Evolutionary conservation across 2,888 invertebrate species (phyloP), one percentile per base, ranked within the genome.

Genomic region (Rutpela maculata): DNA sequence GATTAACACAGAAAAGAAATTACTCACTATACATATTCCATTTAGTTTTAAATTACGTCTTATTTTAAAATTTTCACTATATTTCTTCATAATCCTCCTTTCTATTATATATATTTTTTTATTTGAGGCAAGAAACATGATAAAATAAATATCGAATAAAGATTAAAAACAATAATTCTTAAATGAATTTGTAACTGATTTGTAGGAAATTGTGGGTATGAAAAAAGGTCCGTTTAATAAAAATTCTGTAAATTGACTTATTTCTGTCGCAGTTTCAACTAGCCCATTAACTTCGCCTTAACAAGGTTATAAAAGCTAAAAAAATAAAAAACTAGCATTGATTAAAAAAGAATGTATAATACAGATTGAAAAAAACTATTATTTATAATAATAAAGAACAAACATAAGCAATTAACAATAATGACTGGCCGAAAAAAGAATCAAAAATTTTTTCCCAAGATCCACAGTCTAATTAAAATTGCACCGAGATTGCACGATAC

Each of bases 241-340:
- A 62, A 72, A 70, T 79, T 74, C 73, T 78, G 85, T 85, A 85
- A 87, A 86, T 87, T 86, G 87, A 86, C 87, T 84, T 84, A 80
- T 80, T 81, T 81, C 81, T 83, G 82, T 83, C 83, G 82, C 82
- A 83, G 83, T 73, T 56, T 57, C 68, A 74, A 78, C 76, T 71
- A 76, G 82, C 83, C 80, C 83, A 82, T 84, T 81, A 83, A 84
- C 86, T 86, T 84, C 85, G 84, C 85, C 81, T 80, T 75, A 18
- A 80, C 38, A 74, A 55, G 59, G 35, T 66, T 74, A 66, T 50
- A 38, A 67, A 67, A 67, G 67, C 50, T 73, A 56, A 63, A 65
- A 62, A 62, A 80, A 74, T 22, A 62, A 63, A 75, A 77, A 75
- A 72, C 65, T 68, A 78, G 75, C 57, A 55, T 72, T 59, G 26